These are phyloP conservation scores for Pygmarrhopalites habei DNA, from an alignment of 1,140 invertebrate genomes.

Conservation along the genomic window DNA sequence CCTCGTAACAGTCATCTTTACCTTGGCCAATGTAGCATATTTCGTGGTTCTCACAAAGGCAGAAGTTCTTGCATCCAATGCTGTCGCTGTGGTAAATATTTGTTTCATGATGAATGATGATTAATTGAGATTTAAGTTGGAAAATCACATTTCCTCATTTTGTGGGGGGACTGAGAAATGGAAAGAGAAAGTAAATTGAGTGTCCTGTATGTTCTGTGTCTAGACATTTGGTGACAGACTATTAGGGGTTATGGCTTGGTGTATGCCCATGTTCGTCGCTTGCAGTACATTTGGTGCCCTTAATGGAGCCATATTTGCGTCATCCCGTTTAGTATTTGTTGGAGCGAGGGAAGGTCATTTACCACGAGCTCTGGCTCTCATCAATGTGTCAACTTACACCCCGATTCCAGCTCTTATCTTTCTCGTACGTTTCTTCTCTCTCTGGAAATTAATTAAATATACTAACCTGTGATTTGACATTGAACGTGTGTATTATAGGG, in stretches of 20 bases:
- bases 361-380: conserved; percentile 71
- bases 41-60: conserved; percentile 77
- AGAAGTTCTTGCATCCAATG: conserved; percentile 75
- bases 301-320: conserved; percentile 80
- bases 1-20: conserved; percentile 82
- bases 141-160: no score
- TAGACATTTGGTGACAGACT: conserved; percentile 63
- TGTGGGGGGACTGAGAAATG: no score
- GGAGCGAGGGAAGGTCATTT: conserved; percentile 85
- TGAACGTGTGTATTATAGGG: conserved; percentile 45
- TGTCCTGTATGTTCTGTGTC: no score
- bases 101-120: neutral
- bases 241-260: conserved; percentile 63
- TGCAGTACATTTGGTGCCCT: conserved; percentile 70
- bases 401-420: conserved; percentile 78
- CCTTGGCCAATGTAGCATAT: conserved; percentile 88
- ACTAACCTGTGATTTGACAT: conserved; percentile 3
- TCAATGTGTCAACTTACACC: conserved; percentile 71
- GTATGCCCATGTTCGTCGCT: conserved; percentile 77
- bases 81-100: conserved; percentile 83
- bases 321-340: conserved; percentile 80
- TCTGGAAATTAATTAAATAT: conserved; percentile 16
- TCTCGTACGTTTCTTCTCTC: conserved; percentile 54
- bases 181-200: no score
- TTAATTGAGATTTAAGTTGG: no score